Evolutionary conservation across 2,888 invertebrate species (phyloP), one percentile per base, ranked within the genome.

Genomic region (Elegia similella): DNA sequence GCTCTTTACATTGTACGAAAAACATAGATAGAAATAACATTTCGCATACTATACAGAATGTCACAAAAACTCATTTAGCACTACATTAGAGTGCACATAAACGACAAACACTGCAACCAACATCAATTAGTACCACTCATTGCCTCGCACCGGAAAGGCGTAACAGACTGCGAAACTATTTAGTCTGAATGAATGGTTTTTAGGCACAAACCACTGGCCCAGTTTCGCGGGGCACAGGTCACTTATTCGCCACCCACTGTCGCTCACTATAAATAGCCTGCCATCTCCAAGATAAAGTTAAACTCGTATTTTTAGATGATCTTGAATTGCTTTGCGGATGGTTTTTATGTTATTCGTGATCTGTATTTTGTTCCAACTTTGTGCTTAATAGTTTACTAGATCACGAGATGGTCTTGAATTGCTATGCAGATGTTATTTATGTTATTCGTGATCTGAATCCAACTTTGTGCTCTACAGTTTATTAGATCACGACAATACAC

Each of bases 211-310:
- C 63, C 60, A 65, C 64, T 76, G 83, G 74, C 81, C 84, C 75
- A 85, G 76, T 84, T 86, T 80, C 73, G 65, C 73, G 76, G 69
- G 59, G 66, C 76, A 81, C 76, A 73, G 73, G 75, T 75, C 79
- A 71, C 70, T 74, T 73, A 75, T 59, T 59, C 59, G 60, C 54
- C 60, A 57, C 38, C 54, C 46, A 55, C 55, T 52, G 43, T 55
- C 43, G 54, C 23, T 8, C 43, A 38, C 46, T 42, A 42, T 17
- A 55, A 17, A 34, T 17, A 34, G 15, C 30, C n/a, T 15, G 34
- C 50, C 34, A 34, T 16, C 34, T 50, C 34, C 0, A 34, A 50
- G 50, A 50, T 17, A 38, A 15, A 12, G 10, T 38, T 50, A 34
- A 47, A 38, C 34, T 50, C 15, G 48, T 13, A 10, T 50, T 50